Evolutionary conservation across 1,140 invertebrate genomes (phyloP), one percentile per base, ranked within the genome.

Genomic region (Pogonus chalceus): DNA sequence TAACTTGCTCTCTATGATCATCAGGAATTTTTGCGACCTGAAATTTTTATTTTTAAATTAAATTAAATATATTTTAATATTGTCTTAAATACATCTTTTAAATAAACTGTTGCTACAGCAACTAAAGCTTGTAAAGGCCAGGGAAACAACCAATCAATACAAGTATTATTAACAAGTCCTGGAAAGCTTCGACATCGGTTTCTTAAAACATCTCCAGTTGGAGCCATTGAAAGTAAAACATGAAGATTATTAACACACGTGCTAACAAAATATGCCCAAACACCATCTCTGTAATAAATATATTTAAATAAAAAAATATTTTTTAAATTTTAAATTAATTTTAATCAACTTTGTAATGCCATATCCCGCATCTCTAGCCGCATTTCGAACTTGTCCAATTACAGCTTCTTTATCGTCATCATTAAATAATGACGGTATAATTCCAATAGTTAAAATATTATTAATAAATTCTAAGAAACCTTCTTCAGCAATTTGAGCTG

Each of bases 61-160:
- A 23, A 35, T 12, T 49, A 1, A 55, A 18, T 46, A 46, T 20
- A 46, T 35, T 52, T n/a, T 52, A 23, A n/a, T n/a, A n/a, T n/a
- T n/a, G 37, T 10, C 7, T 43, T 43, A 18, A 24, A 53, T 23
- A 49, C 43, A 23, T 82, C 78, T 62, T 78, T 80, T 0, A 93
- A 73, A 61, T 85, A 88, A 2, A 87, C 82, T 49, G 83, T 84
- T 3, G 90, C 90, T 7, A 96, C 90, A 0, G 89, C 87, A 43
- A 84, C 74, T 16, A 96, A 65, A 1, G 92, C 91, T 71, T 95
- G 88, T 55, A 84, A 79, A 0, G 92, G 91, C 92, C 93, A 96
- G 0, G 88, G 81, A 63, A 90, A 86, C 56, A 94, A 85, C 91
- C 92, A 96, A 70, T 97, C 88, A 49, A 96, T 92, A 10, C 88